A percentile compares a stretch with the other conserved stretches of the same genome.
Conservation (phyloP, 2,113 vertebrate species). For the Dicaeum eximium region DNA sequence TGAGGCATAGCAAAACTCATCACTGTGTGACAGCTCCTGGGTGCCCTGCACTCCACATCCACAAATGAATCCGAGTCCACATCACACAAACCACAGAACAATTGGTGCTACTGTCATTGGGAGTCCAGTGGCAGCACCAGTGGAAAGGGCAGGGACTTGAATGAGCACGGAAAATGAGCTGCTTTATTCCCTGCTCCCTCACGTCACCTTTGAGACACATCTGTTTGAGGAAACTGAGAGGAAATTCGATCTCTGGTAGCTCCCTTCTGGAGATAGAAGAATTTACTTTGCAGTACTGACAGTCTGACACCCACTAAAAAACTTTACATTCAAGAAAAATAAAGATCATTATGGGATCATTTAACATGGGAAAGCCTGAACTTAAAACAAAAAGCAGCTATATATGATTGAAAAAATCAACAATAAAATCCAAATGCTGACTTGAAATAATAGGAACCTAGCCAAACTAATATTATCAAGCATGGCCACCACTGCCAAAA, state of each 20-base stretch:
- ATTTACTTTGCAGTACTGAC: not conserved
- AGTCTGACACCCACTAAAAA: not conserved
- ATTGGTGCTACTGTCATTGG: constrained; percentile 23
- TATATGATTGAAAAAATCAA: not conserved
- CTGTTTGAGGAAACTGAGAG: not conserved
- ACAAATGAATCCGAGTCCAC: constrained; percentile 1
- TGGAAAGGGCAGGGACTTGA: constrained; percentile 6
- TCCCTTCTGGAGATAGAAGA: not conserved
- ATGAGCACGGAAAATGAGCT: not conserved
- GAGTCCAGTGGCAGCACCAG: not conserved
- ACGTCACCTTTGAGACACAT: not conserved
- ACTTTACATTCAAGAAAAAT: not conserved
- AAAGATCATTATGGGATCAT: not conserved
- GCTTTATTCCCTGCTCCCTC: not conserved
- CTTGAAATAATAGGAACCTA: not conserved
- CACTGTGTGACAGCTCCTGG: not conserved
- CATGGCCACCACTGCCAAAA: not conserved
- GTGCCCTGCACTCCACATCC: not conserved
- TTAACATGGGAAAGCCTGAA: not conserved
- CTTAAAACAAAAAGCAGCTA: not conserved
- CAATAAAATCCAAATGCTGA: not conserved
- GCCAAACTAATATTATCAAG: not conserved
- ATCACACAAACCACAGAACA: constrained; percentile 21
- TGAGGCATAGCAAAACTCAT: constrained; percentile 9
- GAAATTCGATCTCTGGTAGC: not conserved